phyloP scores from a whole-genome alignment of 92 coral and sea anemone species.

The Porites evermanni region DNA sequence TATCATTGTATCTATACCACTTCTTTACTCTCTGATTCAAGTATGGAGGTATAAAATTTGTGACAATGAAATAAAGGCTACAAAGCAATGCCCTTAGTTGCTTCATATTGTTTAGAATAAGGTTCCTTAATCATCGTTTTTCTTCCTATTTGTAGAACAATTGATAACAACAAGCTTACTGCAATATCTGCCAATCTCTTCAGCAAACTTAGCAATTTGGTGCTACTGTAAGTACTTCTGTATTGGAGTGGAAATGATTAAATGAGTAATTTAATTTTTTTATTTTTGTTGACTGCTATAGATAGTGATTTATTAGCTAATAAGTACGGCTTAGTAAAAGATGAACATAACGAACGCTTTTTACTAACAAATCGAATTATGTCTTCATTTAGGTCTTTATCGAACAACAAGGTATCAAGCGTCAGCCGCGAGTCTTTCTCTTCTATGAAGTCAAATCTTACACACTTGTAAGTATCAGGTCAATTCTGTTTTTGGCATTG shows the following conservation, averaged over 20 bases:
- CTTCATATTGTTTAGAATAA: no score
- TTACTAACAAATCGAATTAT: not conserved
- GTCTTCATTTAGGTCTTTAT: not conserved
- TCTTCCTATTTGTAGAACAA: not conserved
- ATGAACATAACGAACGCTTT: not conserved
- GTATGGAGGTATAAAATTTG: no score
- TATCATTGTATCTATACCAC: no score
- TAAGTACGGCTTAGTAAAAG: no score
- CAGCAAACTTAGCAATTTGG: not conserved
- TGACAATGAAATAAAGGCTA: no score
- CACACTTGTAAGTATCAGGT: slow-evolving; percentile 11
- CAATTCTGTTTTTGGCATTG: no score
- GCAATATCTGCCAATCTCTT: slow-evolving; percentile 30
- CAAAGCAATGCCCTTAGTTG: no score
- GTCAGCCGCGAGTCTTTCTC: slow-evolving; percentile 2
- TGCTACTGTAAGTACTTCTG: slow-evolving; percentile 14
- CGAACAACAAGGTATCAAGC: slow-evolving; percentile 17
- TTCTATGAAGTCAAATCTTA: slow-evolving; percentile 20
- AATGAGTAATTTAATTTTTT: no score
- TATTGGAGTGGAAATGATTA: no score
- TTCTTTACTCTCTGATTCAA: no score
- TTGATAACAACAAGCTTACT: slow-evolving; percentile 24
- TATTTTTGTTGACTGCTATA: not conserved
- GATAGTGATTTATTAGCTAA: not conserved
- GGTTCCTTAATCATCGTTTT: not conserved